Evolutionary conservation across 2,113 vertebrate species (phyloP).

Genomic region (Lepus europaeus): DNA sequence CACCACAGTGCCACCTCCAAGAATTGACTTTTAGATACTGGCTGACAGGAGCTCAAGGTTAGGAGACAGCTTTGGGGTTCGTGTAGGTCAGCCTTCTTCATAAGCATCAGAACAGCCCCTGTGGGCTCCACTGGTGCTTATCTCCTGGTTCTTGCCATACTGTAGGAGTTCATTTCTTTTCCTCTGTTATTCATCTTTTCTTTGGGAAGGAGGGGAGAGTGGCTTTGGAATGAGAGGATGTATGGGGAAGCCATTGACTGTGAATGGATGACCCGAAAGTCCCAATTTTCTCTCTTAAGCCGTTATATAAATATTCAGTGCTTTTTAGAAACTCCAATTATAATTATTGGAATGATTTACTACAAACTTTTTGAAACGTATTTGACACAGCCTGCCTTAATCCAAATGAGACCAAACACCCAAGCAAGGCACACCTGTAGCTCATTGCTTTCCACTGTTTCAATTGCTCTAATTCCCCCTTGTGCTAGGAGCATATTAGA

Average conservation of each 20-base stretch:
- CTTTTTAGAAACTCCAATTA: conserved; percentile 5
- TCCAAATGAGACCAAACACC: neutral
- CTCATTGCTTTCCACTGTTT: conserved; percentile 49
- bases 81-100: neutral
- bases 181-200: neutral
- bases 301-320: neutral
- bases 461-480: neutral
- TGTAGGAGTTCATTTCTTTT: neutral
- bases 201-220: neutral
- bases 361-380: conserved; percentile 41
- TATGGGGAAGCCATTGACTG: neutral
- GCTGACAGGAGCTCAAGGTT: neutral
- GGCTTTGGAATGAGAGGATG: neutral
- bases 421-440: conserved; percentile 64
- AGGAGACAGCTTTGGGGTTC: neutral
- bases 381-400: neutral
- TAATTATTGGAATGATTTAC: neutral
- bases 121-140: neutral
- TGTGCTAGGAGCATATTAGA: conserved; percentile 11
- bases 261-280: neutral
- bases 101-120: neutral
- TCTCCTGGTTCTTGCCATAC: neutral
- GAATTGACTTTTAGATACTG: neutral
- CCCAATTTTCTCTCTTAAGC: neutral
- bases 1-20: too few species aligned